Percentiles rank a stretch among this genome's conserved stretches.
These are phyloP conservation scores for Rambutsinella grinnellia DNA, from an alignment of 2,888 invertebrate species.

Conservation along the genomic window DNA sequence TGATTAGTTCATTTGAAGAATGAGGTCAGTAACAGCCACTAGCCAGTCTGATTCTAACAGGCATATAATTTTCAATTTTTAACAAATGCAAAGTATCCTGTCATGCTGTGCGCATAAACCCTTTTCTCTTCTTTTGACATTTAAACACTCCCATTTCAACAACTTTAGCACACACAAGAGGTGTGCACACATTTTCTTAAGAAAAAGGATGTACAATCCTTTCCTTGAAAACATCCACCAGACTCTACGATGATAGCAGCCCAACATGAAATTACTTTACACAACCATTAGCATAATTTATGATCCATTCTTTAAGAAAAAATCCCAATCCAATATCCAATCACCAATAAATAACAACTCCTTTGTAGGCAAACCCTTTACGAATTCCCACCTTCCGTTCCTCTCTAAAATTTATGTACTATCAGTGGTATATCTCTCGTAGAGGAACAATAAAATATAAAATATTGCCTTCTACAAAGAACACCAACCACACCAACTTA, in stretches of 20 bases:
- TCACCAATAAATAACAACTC: slow-evolving; percentile 45
- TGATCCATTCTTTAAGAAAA: slow-evolving; percentile 28
- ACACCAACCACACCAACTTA: too few relatives aligned
- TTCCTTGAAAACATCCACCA: not conserved
- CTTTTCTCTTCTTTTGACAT: slow-evolving; percentile 26
- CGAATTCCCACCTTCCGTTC: slow-evolving; percentile 33
- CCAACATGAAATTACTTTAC: slow-evolving; percentile 40
- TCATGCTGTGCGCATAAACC: slow-evolving; percentile 43
- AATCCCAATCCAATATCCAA: slow-evolving; percentile 43
- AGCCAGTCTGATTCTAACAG: not conserved
- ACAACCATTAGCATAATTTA: slow-evolving; percentile 45
- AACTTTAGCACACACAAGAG: not conserved
- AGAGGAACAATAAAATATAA: too few relatives aligned
- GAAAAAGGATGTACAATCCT: not conserved
- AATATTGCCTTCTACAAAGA: too few relatives aligned
- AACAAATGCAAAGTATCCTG: slow-evolving; percentile 15
- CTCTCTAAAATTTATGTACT: too few relatives aligned
- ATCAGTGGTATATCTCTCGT: too few relatives aligned
- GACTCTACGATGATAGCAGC: slow-evolving; percentile 40
- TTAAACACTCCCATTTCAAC: slow-evolving; percentile 36
- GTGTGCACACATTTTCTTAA: not conserved
- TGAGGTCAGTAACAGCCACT: not conserved
- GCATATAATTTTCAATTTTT: slow-evolving; percentile 9
- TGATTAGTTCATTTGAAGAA: not conserved
- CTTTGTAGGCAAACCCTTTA: slow-evolving; percentile 47